Percentiles rank a stretch among this genome's conserved stretches.
Conservation (phyloP, 1,140 invertebrate genomes). For the Neodiprion pinetum region DNA sequence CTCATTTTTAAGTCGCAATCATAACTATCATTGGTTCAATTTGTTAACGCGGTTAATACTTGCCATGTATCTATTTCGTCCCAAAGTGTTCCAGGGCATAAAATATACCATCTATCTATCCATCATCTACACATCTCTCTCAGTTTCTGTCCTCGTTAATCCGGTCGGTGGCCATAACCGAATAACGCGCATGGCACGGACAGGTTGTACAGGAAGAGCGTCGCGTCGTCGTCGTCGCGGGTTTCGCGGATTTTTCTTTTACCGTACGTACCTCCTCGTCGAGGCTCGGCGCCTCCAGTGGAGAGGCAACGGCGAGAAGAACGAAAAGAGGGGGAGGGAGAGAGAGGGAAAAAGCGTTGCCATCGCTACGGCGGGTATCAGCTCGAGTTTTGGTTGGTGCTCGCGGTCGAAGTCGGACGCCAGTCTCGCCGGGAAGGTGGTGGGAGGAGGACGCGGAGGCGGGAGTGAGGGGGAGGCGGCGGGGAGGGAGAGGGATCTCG, state of each 20-base stretch:
- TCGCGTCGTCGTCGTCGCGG: constrained; percentile 26
- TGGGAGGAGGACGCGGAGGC: constrained; percentile 25
- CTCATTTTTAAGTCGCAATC: too few species aligned
- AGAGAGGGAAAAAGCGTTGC: constrained; percentile 41
- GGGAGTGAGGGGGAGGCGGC: constrained; percentile 22
- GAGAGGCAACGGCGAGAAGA: constrained; percentile 6
- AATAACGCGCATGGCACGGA: too few species aligned
- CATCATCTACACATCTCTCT: too few species aligned
- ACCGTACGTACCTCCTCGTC: constrained; percentile 5
- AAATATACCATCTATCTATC: too few species aligned
- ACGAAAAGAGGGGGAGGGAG: constrained; percentile 20
- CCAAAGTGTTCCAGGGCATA: too few species aligned
- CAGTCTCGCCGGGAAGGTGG: background rate
- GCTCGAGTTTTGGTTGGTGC: constrained; percentile 49
- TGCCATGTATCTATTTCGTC: too few species aligned
- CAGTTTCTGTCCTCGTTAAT: too few species aligned
- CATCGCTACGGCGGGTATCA: constrained; percentile 55
- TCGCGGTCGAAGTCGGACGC: background rate
- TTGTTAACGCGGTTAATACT: too few species aligned
- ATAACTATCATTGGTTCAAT: too few species aligned
- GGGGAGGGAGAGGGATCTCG: constrained; percentile 29
- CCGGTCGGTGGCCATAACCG: too few species aligned
- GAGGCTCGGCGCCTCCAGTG: background rate
- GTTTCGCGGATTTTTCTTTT: constrained; percentile 23
- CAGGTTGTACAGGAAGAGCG: constrained; percentile 2